phyloP scores from a whole-genome alignment of 2,888 invertebrate genomes.

The Machimus atricapillus region DNA sequence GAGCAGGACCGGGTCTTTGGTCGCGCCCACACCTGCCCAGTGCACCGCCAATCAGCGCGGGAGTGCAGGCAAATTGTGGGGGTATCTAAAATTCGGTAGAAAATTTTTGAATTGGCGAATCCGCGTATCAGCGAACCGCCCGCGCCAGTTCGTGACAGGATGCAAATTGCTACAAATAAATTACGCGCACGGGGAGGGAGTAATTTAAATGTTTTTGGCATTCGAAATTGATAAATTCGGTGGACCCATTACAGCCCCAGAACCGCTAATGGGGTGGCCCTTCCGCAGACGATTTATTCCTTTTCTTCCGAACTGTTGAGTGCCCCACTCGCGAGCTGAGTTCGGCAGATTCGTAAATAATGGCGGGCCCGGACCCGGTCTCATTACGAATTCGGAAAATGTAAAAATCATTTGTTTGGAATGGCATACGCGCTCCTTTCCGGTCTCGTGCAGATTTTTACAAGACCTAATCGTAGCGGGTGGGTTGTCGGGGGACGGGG shows the following conservation, averaged over 20 bases:
- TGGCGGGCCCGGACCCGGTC: neutral
- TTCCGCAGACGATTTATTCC: constrained; percentile 28
- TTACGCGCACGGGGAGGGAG: neutral
- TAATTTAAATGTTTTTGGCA: constrained; percentile 42
- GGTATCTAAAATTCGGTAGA: neutral
- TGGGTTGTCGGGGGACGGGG: neutral
- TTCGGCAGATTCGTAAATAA: neutral
- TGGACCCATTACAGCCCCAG: constrained; percentile 23
- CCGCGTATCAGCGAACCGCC: neutral
- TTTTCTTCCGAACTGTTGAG: neutral
- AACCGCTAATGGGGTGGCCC: constrained; percentile 34
- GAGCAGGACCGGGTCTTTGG: neutral
- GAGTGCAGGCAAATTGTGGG: neutral
- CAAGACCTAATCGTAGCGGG: neutral
- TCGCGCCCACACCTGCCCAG: neutral
- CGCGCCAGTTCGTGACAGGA: constrained; percentile 39
- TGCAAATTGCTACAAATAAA: constrained; percentile 43
- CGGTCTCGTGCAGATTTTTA: neutral
- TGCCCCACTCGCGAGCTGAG: neutral
- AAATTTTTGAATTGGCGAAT: constrained; percentile 6
- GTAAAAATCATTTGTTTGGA: constrained; percentile 40
- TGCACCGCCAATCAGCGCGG: neutral
- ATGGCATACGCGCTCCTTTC: constrained; percentile 17
- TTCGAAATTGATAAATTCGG: constrained; percentile 41
- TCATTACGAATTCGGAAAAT: constrained; percentile 39